These are phyloP conservation scores for Phalacrocorax brasilianus DNA, from an alignment of 2,113 vertebrate species.

Conservation along the genomic window DNA sequence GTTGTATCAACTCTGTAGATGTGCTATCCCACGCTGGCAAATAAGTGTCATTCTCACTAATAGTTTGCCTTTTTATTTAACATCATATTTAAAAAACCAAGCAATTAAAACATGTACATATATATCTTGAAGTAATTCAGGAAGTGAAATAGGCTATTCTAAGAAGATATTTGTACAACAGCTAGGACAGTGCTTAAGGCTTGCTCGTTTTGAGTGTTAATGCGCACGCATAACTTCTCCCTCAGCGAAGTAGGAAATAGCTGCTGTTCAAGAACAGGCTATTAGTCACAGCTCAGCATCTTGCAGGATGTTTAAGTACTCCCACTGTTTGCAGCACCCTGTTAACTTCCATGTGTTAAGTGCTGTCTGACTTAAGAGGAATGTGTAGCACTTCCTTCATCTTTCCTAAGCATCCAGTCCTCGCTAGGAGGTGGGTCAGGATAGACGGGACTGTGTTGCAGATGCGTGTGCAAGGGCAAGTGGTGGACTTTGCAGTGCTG, in stretches of 20 bases:
- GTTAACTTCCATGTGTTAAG: neutral
- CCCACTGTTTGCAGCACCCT: slow-evolving; percentile 13
- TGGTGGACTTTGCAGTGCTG: neutral
- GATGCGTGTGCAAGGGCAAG: neutral
- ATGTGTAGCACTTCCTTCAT: neutral
- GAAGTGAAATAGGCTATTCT: neutral
- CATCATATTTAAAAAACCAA: neutral
- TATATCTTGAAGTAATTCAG: neutral
- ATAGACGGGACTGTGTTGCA: neutral
- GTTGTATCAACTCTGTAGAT: neutral
- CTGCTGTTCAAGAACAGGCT: neutral
- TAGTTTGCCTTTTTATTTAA: neutral
- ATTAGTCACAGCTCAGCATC: slow-evolving; percentile 26
- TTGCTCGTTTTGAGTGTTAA: neutral
- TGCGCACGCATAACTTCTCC: neutral
- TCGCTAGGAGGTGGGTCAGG: neutral
- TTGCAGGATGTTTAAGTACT: neutral
- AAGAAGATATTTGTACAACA: neutral
- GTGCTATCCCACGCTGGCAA: neutral
- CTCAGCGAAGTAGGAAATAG: neutral
- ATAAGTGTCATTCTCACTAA: neutral
- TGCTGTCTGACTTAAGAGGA: neutral
- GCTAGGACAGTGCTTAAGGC: neutral
- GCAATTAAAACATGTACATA: neutral
- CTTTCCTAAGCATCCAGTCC: neutral